phyloP scores from a whole-genome alignment of 2,113 vertebrate species.

The Eubucco bourcierii region DNA sequence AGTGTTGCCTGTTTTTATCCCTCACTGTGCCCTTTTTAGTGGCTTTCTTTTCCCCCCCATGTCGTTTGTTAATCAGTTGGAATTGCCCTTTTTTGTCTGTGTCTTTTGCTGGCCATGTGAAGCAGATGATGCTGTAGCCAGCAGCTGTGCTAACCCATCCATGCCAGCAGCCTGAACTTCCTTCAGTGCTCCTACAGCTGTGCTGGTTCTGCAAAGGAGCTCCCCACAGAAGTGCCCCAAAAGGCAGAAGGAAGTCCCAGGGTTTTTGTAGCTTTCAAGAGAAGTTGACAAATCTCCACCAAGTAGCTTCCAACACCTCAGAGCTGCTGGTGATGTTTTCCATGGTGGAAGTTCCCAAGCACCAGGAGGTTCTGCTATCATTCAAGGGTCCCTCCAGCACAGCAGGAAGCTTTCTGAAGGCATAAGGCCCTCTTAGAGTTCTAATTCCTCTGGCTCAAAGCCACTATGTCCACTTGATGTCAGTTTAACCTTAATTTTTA shows the following conservation, averaged over 20 bases:
- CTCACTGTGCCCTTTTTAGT: background rate
- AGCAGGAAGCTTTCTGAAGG: background rate
- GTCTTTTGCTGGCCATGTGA: background rate
- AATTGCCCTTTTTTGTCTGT: background rate
- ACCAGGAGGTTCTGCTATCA: background rate
- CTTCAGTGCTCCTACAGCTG: constrained; percentile 29
- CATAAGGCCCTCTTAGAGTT: background rate
- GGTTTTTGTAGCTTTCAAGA: background rate
- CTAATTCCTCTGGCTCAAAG: background rate
- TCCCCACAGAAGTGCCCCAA: background rate
- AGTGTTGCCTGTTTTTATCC: background rate
- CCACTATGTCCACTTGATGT: background rate
- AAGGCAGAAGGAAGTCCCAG: background rate
- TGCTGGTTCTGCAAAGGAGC: background rate
- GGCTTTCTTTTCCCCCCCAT: background rate
- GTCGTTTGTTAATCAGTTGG: background rate
- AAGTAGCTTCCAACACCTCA: background rate
- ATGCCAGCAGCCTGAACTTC: constrained; percentile 6
- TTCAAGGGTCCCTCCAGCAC: background rate
- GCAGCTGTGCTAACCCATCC: constrained; percentile 54
- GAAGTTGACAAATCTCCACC: background rate
- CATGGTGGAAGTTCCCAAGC: background rate
- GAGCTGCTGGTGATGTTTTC: background rate
- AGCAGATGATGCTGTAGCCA: background rate
- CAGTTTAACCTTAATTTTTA: background rate